Base-by-base conservation (phyloP, 2,113 vertebrate genomes). In the Diphyllodes magnificus region DNA sequence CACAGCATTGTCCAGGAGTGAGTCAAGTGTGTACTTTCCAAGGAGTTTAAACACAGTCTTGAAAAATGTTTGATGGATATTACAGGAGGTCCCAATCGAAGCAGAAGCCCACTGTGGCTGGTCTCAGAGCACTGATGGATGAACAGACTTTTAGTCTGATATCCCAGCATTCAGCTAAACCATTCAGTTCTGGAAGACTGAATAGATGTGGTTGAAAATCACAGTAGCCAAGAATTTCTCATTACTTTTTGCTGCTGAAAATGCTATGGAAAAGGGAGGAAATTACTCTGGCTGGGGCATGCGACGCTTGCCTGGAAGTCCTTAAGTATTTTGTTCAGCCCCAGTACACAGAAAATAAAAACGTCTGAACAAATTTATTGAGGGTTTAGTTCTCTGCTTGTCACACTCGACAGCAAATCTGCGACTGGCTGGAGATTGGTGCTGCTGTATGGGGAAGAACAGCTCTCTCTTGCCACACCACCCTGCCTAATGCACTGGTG, bases 281-380 rank as follows among this genome's bases (percentile, higher is more conserved):
- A 95, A 94, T 82, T 35, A 63, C 73, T 93, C 82, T 90, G 88
- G 54, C 90, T 90, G 59, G 27, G 11, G 56, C 35, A 76, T 1
- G 5, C 1, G 0, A 35, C 19, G 28, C 54, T 69, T 80, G 63
- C 71, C 59, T 70, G 6, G 24, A 72, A 77, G 78, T 77, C 75
- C 33, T 65, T 31, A 85, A 82, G 75, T 77, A 22, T 92, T 94
- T 87, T 91, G 77, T 91, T 95, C 94, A 70, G 53, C 82, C 50
- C 16, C 70, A 79, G 45, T 27, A 65, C 25, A 72, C 73, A 89
- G 40, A 51, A 81, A 90, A 77, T 63, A 71, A 93, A 92, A 91
- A 75, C 0, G 16, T 57, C 53, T 78, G 60, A 71, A 95, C 40
- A 13, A 45, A 60, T 84, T 87, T 61, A 69, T 47, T 30, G 40